Base-by-base conservation (phyloP, 2,888 invertebrate species). In the Brachyopa scutellaris region DNA sequence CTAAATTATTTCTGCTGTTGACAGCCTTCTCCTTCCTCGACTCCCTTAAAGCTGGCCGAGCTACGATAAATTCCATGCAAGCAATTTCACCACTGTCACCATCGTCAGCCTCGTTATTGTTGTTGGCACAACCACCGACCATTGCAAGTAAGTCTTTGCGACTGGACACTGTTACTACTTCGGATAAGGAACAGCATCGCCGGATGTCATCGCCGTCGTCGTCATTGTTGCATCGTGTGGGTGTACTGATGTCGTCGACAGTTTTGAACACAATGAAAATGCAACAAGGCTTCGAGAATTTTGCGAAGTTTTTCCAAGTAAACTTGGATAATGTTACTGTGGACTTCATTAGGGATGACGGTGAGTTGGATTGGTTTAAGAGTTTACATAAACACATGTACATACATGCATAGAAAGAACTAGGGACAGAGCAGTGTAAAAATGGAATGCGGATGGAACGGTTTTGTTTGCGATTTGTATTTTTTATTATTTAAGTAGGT, bases 1-100 rank as follows among this genome's bases (percentile, higher is more conserved):
- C 87, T 88, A 89, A 90, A 88, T 88, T 89, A 88, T 88, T 89
- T 89, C 90, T 90, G 90, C 90, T 90, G 89, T 86, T 89, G 89
- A 90, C 90, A 88, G 90, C 89, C 85, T 87, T 89, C 87, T 88
- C 87, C 88, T 87, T 87, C 86, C 87, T 87, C 85, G 86, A 87
- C 86, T 88, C 87, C 86, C 86, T 85, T 80, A 85, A 86, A 85
- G 83, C 84, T 84, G 76, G 76, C 40, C 74, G 70, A 73, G 83
- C 77, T 82, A 31, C 74, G 55, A 62, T 76, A 42, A 51, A 62
- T 51, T 80, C 76, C 21, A 62, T 62, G 29, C 61, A 77, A 76
- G 53, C 77, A 51, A 77, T 70, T 66, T 77, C 77, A 77, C 29
- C 70, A 45, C 51, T 69, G 47, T 49, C 67, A 40, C 13, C 29